Base-by-base conservation (phyloP, 2,797 vertebrate species). In the Alcedo atthis region DNA sequence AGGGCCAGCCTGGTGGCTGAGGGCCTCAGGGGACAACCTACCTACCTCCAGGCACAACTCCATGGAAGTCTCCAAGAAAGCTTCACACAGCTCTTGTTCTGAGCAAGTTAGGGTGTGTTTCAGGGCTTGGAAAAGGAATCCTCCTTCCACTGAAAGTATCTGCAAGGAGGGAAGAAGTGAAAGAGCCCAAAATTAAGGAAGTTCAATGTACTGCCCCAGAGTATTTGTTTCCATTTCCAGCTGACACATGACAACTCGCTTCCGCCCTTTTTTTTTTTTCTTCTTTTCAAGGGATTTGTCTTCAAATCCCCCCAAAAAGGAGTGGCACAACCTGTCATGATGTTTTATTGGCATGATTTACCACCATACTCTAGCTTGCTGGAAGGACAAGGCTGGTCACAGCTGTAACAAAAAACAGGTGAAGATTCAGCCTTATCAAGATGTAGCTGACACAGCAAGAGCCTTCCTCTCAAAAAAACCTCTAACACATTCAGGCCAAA, bases 131-230 rank as follows among this genome's bases (percentile, higher is more conserved):
- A 33, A 21, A 1, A 3, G 1, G 1, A 25, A 53, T 62, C 35
- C 62, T 68, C 30, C 67, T 59, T 35, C 26, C 42, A 28, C n/a
- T 0, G 0, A 53, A 12, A 28, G 59, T 2, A 8, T 20, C 54
- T 74, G 61, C 54, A 28, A 70, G 9, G 22, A 84, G 12, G 49
- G 20, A 57, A 92, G 48, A 91, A 94, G 88, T 33, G 68, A 89
- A 91, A 91, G 78, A 85, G 37, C 20, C 32, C 55, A 15, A 66
- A 81, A 84, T 67, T 53, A 55, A 70, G 88, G 88, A 92, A 94
- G 88, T 81, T 71, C 28, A 80, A 7, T 0, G 0, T 18, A 13
- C 37, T 49, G 32, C 63, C 81, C 43, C 5, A 2, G 24, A 85
- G 43, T 28, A 81, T 35, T 35, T 1, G 42, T 69, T 94, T 79